Base-by-base conservation (phyloP, 2,797 vertebrate genomes). In the Buceros bicornis region DNA sequence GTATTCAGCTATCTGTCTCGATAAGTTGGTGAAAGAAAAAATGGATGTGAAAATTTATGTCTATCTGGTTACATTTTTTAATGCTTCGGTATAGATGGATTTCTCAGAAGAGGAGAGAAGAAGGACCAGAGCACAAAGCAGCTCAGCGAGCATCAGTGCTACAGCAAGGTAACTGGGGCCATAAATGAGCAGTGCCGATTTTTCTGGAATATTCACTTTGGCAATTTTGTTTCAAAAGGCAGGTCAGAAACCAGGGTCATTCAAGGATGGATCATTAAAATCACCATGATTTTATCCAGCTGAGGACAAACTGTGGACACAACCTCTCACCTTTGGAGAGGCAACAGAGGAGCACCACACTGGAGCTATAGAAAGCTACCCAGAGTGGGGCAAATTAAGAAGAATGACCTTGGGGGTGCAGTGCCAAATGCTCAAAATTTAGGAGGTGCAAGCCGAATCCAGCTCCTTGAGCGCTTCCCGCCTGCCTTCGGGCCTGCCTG, bases 261-360 rank as follows among this genome's bases (percentile, higher is more conserved):
- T 66, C 1, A 8, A 53, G n/a, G 69, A 15, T 35, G 11, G 8
- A 10, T 31, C 48, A 51, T 66, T 69, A 69, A 91, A 80, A 77
- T 31, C 35, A 45, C 29, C 6, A 3, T 4, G 13, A 35, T 89
- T 58, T 85, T 93, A 7, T 33, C 47, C 35, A 58, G 42, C 4
- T n/a, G 13, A 85, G 40, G n/a, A 67, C 16, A 77, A 80, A 42
- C 53, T 40, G 12, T 7, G 3, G 25, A 87, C 29, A 42, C 60
- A 74, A 16, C 14, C 17, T 91, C 60, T 40, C 66, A 35, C 13
- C 64, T 87, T 35, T 42, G 20, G 28, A 85, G 71, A 79, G 24
- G 29, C 15, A 47, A 5, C 2, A 45, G 40, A 26, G 8, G 25
- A 79, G 6, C 50, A 22, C 14, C 2, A 3, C 0, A 2, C 16